A percentile compares a stretch with the other conserved stretches of the same genome.
Evolutionary conservation across 2,888 invertebrate genomes (phyloP).

Genomic region (Sarcophaga subvicina): DNA sequence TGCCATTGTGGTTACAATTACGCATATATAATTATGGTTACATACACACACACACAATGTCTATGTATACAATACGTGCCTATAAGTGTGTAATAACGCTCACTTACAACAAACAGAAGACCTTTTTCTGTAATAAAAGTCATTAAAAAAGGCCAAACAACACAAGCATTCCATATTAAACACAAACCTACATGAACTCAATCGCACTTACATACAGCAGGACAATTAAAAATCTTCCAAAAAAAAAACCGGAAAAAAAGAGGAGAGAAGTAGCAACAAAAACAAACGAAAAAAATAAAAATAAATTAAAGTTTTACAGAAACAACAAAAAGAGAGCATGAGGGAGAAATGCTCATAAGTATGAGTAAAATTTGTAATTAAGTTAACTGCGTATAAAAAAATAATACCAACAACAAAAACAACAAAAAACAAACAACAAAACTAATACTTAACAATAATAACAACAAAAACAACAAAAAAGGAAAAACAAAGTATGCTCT

Average conservation of each 20-base stretch:
- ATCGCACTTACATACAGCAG: conserved; percentile 29
- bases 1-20: conserved; percentile 72
- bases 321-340: neutral
- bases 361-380: conserved; percentile 51
- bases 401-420: conserved; percentile 10
- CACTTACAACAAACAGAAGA: conserved; percentile 14
- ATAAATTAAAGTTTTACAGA: conserved; percentile 18
- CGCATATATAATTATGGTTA: conserved; percentile 71
- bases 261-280: neutral
- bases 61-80: neutral
- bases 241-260: neutral
- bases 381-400: conserved; percentile 52
- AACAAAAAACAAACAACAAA: conserved; percentile 12
- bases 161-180: neutral
- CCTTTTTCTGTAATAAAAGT: conserved; percentile 58
- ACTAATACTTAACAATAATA: conserved; percentile 12
- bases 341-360: conserved; percentile 12
- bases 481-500: neutral
- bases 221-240: conserved; percentile 66
- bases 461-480: neutral
- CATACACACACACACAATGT: conserved; percentile 46
- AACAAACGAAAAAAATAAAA: conserved; percentile 15
- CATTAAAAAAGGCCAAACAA: conserved; percentile 60
- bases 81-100: neutral
- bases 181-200: neutral